Evolutionary conservation across 2,888 invertebrate genomes (phyloP), one percentile per base, ranked within the genome.

Genomic region (Candidula unifasciata): DNA sequence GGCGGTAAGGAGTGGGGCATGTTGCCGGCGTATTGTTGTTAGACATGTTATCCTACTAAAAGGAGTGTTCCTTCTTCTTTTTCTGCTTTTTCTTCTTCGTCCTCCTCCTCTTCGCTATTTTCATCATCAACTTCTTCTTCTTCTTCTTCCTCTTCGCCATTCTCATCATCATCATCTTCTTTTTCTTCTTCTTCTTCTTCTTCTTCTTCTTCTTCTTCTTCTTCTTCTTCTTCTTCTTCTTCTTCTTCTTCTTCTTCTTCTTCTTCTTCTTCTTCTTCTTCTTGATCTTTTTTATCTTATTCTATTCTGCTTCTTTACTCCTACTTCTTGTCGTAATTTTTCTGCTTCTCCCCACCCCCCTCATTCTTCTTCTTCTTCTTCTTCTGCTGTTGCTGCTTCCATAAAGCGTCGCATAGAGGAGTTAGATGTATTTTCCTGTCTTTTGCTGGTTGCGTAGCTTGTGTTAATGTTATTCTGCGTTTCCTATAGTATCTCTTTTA

Each of bases 191-290:
- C 74, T 74, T 35, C 44, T 35, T 74, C 74, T 52, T 44, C 44
- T 35, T 74, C 74, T 27, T 44, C 35, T 35, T 74, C 74, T 52
- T 35, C 35, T 24, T 52, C 52, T 27, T 74, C 74, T 52, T 44
- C 44, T 35, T 74, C 74, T 52, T 44, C 44, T 35, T 74, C 74
- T 52, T 44, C 74, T 35, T 44, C 74, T 35, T 44, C 74, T 35
- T 44, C 44, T 35, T 74, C 74, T 52, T 44, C 37, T 52, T 37
- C 35, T 37, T 74, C 44, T 44, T 33, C 44, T 33, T 74, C 74
- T 18, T 74, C 37, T 74, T 74, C 74, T 74, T 74, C 74, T 44
- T 44, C 44, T 74, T 74, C 74, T 10, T 16, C 16, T 74, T 74
- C 13, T 74, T 33, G 6, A 13, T 37, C 74, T 60, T 60, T n/a